phyloP scores from a whole-genome alignment of 2,797 vertebrate species.

The Periparus ater region DNA sequence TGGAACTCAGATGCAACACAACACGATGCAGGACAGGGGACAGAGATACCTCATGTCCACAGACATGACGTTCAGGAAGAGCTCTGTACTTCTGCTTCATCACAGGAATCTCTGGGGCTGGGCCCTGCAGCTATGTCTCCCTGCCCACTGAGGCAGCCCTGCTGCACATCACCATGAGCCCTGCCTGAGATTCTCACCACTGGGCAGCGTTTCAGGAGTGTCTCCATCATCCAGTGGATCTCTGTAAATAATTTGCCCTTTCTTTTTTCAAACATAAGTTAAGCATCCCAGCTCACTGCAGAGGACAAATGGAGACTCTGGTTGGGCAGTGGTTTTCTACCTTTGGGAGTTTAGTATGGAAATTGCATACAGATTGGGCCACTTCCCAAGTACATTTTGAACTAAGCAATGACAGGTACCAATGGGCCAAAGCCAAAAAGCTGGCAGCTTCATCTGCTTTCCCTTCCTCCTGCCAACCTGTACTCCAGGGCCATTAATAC shows the following conservation, averaged over 20 bases:
- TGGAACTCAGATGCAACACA: neutral
- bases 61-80: neutral
- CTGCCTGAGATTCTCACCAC: neutral
- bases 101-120: neutral
- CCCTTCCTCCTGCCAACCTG: conserved; percentile 27
- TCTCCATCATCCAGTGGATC: neutral
- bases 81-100: neutral
- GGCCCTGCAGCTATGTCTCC: neutral
- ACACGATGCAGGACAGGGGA: fast-evolving
- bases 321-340: conserved; percentile 1
- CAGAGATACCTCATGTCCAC: neutral
- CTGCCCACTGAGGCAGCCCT: fast-evolving
- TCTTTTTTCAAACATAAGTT: neutral
- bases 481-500: conserved; percentile 18
- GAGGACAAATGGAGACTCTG: neutral
- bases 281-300: neutral
- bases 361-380: conserved; percentile 35
- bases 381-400: conserved; percentile 60
- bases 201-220: neutral
- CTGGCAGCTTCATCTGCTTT: conserved; percentile 42
- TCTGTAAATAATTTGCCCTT: neutral
- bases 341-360: neutral
- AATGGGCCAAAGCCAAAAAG: conserved; percentile 23
- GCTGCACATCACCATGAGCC: neutral
- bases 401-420: conserved; percentile 44